Percentiles rank a stretch among this genome's conserved stretches.
Conservation (phyloP, 37 sponge, comb jelly and placozoan species). For the Chondrilla cf. caribensis region DNA sequence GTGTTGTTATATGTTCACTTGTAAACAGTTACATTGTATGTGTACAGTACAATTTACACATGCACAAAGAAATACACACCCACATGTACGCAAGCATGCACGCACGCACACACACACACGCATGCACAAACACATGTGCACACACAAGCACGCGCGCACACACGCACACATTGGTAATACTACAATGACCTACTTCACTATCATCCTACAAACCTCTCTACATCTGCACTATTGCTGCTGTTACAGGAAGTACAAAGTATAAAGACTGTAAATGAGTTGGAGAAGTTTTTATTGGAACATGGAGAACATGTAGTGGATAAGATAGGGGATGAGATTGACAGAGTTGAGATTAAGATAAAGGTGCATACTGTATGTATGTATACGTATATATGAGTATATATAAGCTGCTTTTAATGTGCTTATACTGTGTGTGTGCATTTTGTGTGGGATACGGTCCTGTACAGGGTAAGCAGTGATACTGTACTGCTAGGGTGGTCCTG, state of each 20-base stretch:
- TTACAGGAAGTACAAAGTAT: conserved; percentile 60
- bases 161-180: too few relatives aligned
- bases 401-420: not conserved
- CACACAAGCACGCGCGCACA: too few relatives aligned
- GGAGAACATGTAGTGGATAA: conserved; percentile 87
- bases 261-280: conserved; percentile 66
- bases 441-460: not conserved
- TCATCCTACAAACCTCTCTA: too few relatives aligned
- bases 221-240: not conserved
- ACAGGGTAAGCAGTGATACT: not conserved
- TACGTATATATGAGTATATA: not conserved
- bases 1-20: too few relatives aligned
- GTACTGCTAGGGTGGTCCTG: too few relatives aligned
- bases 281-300: conserved; percentile 78
- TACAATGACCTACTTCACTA: too few relatives aligned
- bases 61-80: too few relatives aligned
- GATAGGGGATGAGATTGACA: conserved; percentile 82
- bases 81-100: too few relatives aligned
- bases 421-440: not conserved
- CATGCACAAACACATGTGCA: too few relatives aligned
- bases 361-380: conserved; percentile 33
- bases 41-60: too few relatives aligned
- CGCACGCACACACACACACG: too few relatives aligned
- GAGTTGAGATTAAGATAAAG: conserved; percentile 84
- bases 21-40: too few relatives aligned